Evolutionary conservation across 1,140 invertebrate species (phyloP), one percentile per base, ranked within the genome.

Genomic region (Heliconius congener): DNA sequence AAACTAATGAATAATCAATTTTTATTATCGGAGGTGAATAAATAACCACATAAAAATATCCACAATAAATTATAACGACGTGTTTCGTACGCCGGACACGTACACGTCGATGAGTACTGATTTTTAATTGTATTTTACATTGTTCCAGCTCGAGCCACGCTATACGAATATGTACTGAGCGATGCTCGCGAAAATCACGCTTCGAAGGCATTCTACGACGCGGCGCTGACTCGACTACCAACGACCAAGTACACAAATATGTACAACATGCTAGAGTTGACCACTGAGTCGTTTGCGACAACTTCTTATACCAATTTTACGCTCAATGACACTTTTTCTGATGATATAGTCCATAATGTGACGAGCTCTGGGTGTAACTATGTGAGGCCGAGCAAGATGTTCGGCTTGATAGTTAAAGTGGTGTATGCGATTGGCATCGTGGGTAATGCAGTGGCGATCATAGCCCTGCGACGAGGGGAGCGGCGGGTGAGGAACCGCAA

Each of bases 401-500:
- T 77, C 19, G 46, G 76, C 6, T 18, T 77, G 60, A 18, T 77
- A 9, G 79, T 90, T 30, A 91, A 90, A 73, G 84, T 94, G 74
- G 92, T 92, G 78, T 95, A 95, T 77, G 83, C 83, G 0, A 86
- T 94, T 9, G 94, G 94, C 2, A 94, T 95, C 11, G 55, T 94
- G 3, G 93, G 94, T 1, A 95, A 95, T 73, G 87, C 90, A 1
- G 86, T 88, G 0, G 94, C 94, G 1, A 94, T 95, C 46, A 76
- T 94, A 0, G 88, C 88, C 2, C 81, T 95, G 60, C 81, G 93
- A 37, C 85, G 87, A 16, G 94, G 94, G 0, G 94, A 96, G 87
- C 89, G 95, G 73, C 95, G 96, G 88, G 96, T 96, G 57, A 95
- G 97, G 84, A 98, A 98, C 89, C 95, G 96, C 73, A 97, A 97